A percentile compares a stretch with the other conserved stretches of the same genome.
Conservation (phyloP, 2,113 vertebrate species). For the Antechinus stuartii region DNA sequence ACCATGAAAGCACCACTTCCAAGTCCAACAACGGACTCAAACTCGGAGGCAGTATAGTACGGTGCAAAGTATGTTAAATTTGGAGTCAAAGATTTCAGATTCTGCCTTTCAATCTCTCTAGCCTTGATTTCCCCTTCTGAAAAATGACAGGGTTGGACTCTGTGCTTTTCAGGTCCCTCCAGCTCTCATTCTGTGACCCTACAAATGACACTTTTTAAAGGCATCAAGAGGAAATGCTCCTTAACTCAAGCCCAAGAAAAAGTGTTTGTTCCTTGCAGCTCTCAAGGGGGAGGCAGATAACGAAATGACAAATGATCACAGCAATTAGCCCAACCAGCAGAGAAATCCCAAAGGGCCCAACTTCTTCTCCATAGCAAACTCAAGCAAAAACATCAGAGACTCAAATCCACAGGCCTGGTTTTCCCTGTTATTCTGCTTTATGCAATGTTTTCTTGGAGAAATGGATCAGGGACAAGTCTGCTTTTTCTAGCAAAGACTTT, state of each 20-base stretch:
- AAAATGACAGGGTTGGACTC: not conserved
- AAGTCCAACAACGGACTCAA: not conserved
- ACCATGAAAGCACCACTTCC: not conserved
- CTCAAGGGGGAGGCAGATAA: not conserved
- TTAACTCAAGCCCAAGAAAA: not conserved
- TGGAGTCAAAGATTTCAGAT: not conserved
- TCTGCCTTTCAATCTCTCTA: not conserved
- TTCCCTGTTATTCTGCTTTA: not conserved
- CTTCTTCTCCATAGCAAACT: conserved; percentile 48
- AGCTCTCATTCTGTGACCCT: not conserved
- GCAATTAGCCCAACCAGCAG: conserved; percentile 45
- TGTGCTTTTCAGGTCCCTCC: not conserved
- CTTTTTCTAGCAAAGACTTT: not conserved
- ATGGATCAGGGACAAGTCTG: not conserved
- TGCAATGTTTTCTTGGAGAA: not conserved
- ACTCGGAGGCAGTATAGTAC: not conserved
- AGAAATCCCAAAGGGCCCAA: conserved; percentile 40
- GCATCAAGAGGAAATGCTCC: not conserved
- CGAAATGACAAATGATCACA: conserved; percentile 2
- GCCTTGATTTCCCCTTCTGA: not conserved
- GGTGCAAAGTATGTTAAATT: not conserved
- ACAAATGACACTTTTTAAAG: not conserved
- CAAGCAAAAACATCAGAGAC: not conserved
- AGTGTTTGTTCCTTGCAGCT: conserved; percentile 31
- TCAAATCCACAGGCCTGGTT: not conserved